Evolutionary conservation across 2,113 vertebrate genomes (phyloP), one percentile per base, ranked within the genome.

Genomic region (Syngnathoides biaculeatus): DNA sequence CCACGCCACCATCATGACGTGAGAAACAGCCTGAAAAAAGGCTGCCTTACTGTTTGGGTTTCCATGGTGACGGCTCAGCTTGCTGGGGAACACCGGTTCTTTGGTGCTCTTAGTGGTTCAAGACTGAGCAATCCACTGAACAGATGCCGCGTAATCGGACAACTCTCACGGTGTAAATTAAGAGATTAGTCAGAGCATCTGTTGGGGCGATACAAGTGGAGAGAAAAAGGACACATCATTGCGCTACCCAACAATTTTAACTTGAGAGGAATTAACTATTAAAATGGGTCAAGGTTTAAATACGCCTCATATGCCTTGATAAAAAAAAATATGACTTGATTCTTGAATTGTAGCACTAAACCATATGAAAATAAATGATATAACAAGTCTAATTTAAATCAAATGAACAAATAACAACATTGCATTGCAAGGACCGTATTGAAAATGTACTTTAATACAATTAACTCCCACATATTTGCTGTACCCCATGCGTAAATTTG

Each of bases 31-130:
- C 14, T 65, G 27, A 52, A 53, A 58, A 3, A 48, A 20, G 7
- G 0, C 5, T 68, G 56, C 75, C 94, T 93, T 73, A 96, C 95
- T 30, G 93, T 79, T 69, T 88, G 93, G 15, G 94, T 89, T 78
- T 96, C 95, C 95, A 97, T 98, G 61, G 77, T 88, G 22, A 82
- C 38, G 13, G 72, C 35, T 73, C 69, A 77, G 64, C 72, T 60
- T 80, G n/a, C 55, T 65, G 65, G 65, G 38, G 77, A 55, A 42
- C 81, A 77, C 79, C 74, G 65, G 3, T 10, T 66, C 35, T 50
- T 15, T 69, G 57, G 77, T 74, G 70, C 58, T 72, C 0, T 64
- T 15, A 52, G 64, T n/a, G 73, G 58, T 56, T 80, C 64, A 69
- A 59, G 72, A 73, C 5, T 6, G 8, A 69, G 24, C 53, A 57